These are phyloP conservation scores for Zaprionus ornatus DNA, from an alignment of 1,140 invertebrate species.

Conservation along the genomic window DNA sequence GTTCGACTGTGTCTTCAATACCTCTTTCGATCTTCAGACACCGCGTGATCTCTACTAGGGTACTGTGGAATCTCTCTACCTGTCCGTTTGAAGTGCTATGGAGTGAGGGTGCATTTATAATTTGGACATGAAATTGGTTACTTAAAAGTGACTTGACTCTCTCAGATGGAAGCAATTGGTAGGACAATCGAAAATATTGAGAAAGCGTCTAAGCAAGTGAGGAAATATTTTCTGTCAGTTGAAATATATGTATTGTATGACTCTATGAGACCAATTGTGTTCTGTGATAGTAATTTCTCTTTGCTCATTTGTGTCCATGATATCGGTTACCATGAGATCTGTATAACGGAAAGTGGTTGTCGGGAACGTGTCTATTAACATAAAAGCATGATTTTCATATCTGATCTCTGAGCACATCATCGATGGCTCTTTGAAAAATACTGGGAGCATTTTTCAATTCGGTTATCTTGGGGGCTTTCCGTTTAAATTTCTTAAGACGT, in stretches of 20 bases:
- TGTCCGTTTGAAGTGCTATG: constrained; percentile 18
- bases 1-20: too few species aligned
- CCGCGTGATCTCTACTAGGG: too few species aligned
- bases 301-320: neutral
- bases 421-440: constrained; percentile 76
- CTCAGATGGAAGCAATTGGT: constrained; percentile 28
- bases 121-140: constrained; percentile 9
- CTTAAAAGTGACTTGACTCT: too few species aligned
- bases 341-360: too few species aligned
- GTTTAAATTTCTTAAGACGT: too few species aligned
- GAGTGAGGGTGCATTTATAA: constrained; percentile 30
- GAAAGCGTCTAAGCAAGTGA: constrained; percentile 41
- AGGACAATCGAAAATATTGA: constrained; percentile 37
- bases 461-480: too few species aligned
- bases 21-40: too few species aligned
- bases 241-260: constrained; percentile 19
- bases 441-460: constrained; percentile 47
- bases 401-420: constrained; percentile 21
- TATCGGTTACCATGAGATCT: too few species aligned
- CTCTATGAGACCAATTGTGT: constrained; percentile 1
- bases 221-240: constrained; percentile 18
- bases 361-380: too few species aligned
- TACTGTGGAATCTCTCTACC: too few species aligned
- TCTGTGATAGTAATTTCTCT: constrained; percentile 1
- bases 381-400: constrained; percentile 32